phyloP scores from a whole-genome alignment of 1,140 invertebrate species.

The Aphaenogaster floridana region DNA sequence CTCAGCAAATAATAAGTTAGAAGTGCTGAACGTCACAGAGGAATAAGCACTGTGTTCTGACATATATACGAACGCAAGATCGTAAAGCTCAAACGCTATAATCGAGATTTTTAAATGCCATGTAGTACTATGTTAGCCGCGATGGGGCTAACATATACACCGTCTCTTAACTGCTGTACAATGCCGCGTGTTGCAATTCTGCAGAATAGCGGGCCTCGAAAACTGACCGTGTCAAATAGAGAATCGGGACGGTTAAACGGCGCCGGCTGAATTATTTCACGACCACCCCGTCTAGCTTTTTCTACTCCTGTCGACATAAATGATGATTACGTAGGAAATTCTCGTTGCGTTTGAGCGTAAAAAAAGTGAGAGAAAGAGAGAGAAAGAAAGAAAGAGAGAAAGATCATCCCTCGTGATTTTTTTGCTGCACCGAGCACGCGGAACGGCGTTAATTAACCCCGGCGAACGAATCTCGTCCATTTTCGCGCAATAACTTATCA shows the following conservation, averaged over 20 bases:
- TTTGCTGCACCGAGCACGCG: slow-evolving; percentile 28
- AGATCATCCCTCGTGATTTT: slow-evolving; percentile 9
- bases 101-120: slow-evolving; percentile 16
- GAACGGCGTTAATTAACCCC: slow-evolving; percentile 62
- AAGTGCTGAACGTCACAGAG: neutral
- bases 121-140: neutral
- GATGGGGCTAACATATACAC: neutral
- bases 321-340: slow-evolving; percentile 59
- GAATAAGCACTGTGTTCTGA: neutral
- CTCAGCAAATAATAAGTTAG: neutral
- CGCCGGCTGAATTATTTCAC: slow-evolving; percentile 56
- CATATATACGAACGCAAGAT: neutral
- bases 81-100: neutral
- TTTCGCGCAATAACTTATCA: slow-evolving; percentile 66
- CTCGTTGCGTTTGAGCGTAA: slow-evolving; percentile 29
- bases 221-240: slow-evolving; percentile 40
- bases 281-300: slow-evolving; percentile 25
- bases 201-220: neutral
- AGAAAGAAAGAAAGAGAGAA: neutral
- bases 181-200: slow-evolving; percentile 15
- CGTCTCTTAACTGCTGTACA: slow-evolving; percentile 20
- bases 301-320: slow-evolving; percentile 56
- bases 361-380: neutral
- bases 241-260: slow-evolving; percentile 36
- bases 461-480: slow-evolving; percentile 48